A percentile compares a stretch with the other conserved stretches of the same genome.
Evolutionary conservation across 1,140 invertebrate genomes (phyloP).

Genomic region (Phymastichus coffea): DNA sequence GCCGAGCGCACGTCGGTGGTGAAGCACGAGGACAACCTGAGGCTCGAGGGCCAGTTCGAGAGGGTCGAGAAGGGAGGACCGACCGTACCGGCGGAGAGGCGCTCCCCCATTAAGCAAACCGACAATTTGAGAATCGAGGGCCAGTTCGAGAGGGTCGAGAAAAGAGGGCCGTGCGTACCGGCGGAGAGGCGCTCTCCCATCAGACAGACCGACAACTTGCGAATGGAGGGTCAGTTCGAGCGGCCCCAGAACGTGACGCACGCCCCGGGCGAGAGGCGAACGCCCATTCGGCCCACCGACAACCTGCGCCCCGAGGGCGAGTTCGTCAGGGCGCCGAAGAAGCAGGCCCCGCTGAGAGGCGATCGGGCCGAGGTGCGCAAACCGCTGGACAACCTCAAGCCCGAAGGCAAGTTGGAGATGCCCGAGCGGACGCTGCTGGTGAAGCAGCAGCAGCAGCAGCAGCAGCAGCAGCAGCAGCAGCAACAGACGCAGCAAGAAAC

Average conservation of each 20-base stretch:
- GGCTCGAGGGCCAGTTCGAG: slow-evolving; percentile 59
- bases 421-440: background rate
- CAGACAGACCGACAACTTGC: slow-evolving; percentile 54
- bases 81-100: slow-evolving; percentile 52
- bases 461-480: background rate
- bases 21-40: slow-evolving; percentile 57
- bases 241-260: slow-evolving; percentile 61
- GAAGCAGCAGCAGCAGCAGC: background rate
- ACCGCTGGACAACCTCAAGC: slow-evolving; percentile 61
- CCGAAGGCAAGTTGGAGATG: slow-evolving; percentile 49
- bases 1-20: slow-evolving; percentile 37
- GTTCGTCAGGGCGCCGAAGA: slow-evolving; percentile 44
- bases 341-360: slow-evolving; percentile 57
- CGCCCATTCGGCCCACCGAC: slow-evolving; percentile 41
- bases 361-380: slow-evolving; percentile 46
- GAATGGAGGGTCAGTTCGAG: slow-evolving; percentile 60
- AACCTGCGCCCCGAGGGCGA: slow-evolving; percentile 48
- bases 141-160: slow-evolving; percentile 54
- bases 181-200: slow-evolving; percentile 34
- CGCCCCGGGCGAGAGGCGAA: slow-evolving; percentile 55
- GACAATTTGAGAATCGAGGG: slow-evolving; percentile 37
- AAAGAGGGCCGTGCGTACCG: slow-evolving; percentile 9
- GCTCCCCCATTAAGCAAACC: slow-evolving; percentile 48
- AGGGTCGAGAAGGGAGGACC: slow-evolving; percentile 55
- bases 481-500: no score